Conservation (phyloP, 2,113 vertebrate genomes). For the Perccottus glenii region DNA sequence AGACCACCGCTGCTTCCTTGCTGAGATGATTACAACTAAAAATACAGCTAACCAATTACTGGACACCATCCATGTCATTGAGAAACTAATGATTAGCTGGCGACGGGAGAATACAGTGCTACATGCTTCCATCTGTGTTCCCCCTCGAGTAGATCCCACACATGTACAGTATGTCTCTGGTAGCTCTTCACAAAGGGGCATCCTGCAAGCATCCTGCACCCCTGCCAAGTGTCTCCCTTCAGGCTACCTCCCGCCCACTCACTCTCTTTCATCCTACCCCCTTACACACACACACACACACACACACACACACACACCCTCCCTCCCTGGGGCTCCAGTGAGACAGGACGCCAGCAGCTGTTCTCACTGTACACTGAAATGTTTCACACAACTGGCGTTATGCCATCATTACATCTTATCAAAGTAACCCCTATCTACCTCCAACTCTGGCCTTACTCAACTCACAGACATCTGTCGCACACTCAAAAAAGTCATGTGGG, state of each 20-base stretch:
- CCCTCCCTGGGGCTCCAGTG: constrained; percentile 44
- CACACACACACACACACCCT: not conserved
- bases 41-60: constrained; percentile 37
- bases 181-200: constrained; percentile 46
- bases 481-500: not conserved
- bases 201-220: constrained; percentile 60
- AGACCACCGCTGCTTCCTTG: constrained; percentile 1
- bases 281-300: not conserved
- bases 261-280: constrained; percentile 27
- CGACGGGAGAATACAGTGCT: constrained; percentile 34
- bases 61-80: constrained; percentile 36
- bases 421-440: constrained; percentile 52
- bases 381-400: constrained; percentile 64
- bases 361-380: constrained; percentile 57
- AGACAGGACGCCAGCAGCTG: constrained; percentile 67
- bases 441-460: constrained; percentile 44
- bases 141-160: constrained; percentile 52
- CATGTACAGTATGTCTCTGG: constrained; percentile 35
- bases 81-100: constrained; percentile 56
- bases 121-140: constrained; percentile 62
- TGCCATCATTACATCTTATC: constrained; percentile 61
- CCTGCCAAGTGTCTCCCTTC: constrained; percentile 57
- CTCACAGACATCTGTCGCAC: constrained; percentile 50
- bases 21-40: constrained; percentile 21
- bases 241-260: constrained; percentile 61